phyloP scores from a whole-genome alignment of 1,140 invertebrate species.

The Rhopalosiphum maidis region DNA sequence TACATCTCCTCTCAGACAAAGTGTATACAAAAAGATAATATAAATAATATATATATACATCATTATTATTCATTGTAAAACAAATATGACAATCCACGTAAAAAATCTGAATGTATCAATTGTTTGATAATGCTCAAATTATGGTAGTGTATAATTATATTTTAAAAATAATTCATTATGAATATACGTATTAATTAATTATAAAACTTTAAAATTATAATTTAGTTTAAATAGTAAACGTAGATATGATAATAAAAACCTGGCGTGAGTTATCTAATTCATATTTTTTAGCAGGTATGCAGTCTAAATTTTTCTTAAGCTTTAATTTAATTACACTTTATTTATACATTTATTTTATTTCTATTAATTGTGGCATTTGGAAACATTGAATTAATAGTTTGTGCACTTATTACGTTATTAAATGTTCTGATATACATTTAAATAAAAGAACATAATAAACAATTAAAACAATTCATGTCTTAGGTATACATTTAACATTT shows the following conservation, averaged over 20 bases:
- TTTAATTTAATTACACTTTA: neutral
- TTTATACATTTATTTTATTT: neutral
- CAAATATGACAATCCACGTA: neutral
- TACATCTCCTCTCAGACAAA: neutral
- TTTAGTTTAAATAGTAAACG: neutral
- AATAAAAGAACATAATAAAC: neutral
- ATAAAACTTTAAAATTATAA: no score
- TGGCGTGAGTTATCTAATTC: neutral
- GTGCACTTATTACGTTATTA: neutral
- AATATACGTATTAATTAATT: no score
- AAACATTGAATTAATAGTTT: neutral
- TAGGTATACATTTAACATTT: neutral
- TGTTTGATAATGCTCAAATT: neutral
- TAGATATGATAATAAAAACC: neutral
- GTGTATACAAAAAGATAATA: neutral
- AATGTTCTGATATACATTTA: neutral
- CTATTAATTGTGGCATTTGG: rapidly evolving
- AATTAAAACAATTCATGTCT: neutral
- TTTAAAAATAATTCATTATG: no score
- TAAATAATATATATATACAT: neutral
- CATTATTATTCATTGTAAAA: neutral
- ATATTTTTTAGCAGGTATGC: neutral
- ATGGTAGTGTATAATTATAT: no score
- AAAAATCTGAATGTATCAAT: neutral
- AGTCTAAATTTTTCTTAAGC: neutral